Evolutionary conservation across 2,888 invertebrate genomes (phyloP), one percentile per base, ranked within the genome.

Genomic region (Drosophila tanythrix): DNA sequence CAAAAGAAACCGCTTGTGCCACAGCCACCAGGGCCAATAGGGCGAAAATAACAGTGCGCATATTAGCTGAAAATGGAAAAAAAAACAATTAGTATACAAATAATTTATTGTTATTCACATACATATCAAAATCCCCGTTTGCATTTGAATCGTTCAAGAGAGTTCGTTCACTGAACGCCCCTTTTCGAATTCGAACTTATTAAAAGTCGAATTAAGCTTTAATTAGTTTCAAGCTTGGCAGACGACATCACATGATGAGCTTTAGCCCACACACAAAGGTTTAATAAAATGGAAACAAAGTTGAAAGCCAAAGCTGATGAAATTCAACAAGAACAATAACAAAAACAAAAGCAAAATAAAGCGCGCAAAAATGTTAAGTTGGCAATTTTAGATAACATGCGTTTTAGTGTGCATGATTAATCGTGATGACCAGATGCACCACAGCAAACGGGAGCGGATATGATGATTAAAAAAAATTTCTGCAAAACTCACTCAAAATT

Each of bases 1-100:
- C 94, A 89, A 96, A 95, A 67, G 96, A 95, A 56, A 97, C 94
- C 6, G 96, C 96, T 60, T 95, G 94, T 38, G 94, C 94, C 3
- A 94, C 94, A 74, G 95, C 95, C 81, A 95, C 83, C 68, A 92
- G 78, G 76, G 87, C 88, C 68, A 92, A 71, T 35, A 90, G 76
- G 29, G 84, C 76, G 31, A 81, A 27, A 56, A 91, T 71, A 67
- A 80, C 7, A 13, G 27, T 75, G 80, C 89, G 91, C 92, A 92
- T 91, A 2, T 57, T 40, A 67, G 53, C 74, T 74, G 62, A n/a
- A 87, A 82, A 38, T 11, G 1, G 1, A 55, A 63, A 48, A 63
- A 50, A 29, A 40, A 50, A 40, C n/a, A 56, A 36, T 50, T 38
- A 13, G 43, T 33, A 38, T 4, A 21, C 29, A 15, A 4, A 29